Conservation (phyloP, 2,797 vertebrate species). For the Tenualosa ilisha region DNA sequence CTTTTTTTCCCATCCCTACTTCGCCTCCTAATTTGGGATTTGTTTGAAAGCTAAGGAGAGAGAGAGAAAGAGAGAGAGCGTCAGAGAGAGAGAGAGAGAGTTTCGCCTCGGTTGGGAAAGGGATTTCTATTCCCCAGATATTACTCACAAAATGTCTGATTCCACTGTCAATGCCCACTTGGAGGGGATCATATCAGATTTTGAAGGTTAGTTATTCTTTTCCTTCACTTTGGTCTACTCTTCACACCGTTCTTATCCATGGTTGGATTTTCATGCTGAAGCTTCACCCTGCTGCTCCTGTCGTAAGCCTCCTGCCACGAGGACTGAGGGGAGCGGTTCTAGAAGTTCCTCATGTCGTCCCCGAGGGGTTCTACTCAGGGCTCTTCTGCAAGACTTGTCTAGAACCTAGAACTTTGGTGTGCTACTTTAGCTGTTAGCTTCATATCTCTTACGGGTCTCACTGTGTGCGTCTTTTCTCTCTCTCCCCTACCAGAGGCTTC, state of each 20-base stretch:
- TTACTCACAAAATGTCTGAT: conserved; percentile 86
- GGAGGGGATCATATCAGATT: conserved; percentile 98
- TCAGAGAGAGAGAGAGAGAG: conserved; percentile 56
- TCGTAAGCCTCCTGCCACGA: not conserved
- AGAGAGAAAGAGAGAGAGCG: conserved; percentile 54
- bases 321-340: not conserved
- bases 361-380: not conserved
- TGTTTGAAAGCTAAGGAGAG: conserved; percentile 71
- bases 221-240: conserved; percentile 10
- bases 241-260: not conserved
- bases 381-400: not conserved
- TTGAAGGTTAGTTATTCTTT: conserved; percentile 87
- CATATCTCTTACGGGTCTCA: not conserved
- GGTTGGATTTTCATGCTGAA: not conserved
- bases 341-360: not conserved
- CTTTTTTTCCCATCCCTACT: conserved; percentile 38
- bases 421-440: not conserved
- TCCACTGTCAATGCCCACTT: conserved; percentile 94
- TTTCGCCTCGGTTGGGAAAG: conserved; percentile 72
- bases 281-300: not conserved
- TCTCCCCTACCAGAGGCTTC: not conserved
- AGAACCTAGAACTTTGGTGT: not conserved
- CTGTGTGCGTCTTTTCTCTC: not conserved
- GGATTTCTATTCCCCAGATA: conserved; percentile 65
- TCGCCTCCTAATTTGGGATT: conserved; percentile 82